Conservation (phyloP, 92 coral and sea anemone genomes). For the Porites rus region DNA sequence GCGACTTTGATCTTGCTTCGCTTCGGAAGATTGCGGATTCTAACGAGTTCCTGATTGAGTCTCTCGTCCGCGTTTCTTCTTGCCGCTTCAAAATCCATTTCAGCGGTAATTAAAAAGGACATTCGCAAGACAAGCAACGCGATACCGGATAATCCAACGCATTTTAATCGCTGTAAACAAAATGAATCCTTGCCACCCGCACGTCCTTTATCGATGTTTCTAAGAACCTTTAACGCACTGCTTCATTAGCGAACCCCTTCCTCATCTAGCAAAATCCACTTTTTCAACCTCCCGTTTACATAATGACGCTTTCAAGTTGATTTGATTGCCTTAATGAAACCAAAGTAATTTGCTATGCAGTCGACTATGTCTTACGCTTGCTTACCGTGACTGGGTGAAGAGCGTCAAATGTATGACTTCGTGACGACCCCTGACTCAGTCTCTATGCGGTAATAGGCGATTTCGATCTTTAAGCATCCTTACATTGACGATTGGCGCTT, state of each 20-base stretch:
- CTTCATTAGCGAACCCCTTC: neutral
- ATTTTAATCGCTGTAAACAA: conserved; percentile 1
- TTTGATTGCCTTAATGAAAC: neutral
- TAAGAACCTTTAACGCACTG: too few species aligned
- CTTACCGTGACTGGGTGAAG: too few species aligned
- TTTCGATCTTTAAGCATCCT: neutral
- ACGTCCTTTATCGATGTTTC: neutral
- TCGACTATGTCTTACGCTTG: neutral
- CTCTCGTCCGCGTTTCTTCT: conserved; percentile 76
- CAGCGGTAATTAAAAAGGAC: neutral
- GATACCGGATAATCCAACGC: conserved; percentile 36
- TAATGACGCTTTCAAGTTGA: neutral
- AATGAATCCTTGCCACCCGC: neutral
- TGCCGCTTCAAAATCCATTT: conserved; percentile 70
- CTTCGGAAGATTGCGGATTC: conserved; percentile 87
- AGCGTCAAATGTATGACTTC: neutral
- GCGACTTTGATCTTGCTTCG: conserved; percentile 71
- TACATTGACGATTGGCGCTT: neutral
- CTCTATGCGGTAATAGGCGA: neutral
- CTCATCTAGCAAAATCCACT: neutral
- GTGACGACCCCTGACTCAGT: too few species aligned
- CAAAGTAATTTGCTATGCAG: conserved; percentile 7
- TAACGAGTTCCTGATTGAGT: conserved; percentile 76
- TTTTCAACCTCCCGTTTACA: neutral
- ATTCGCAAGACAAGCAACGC: neutral